Base-by-base conservation (phyloP, 2,797 vertebrate genomes). In the Mus caroli region DNA sequence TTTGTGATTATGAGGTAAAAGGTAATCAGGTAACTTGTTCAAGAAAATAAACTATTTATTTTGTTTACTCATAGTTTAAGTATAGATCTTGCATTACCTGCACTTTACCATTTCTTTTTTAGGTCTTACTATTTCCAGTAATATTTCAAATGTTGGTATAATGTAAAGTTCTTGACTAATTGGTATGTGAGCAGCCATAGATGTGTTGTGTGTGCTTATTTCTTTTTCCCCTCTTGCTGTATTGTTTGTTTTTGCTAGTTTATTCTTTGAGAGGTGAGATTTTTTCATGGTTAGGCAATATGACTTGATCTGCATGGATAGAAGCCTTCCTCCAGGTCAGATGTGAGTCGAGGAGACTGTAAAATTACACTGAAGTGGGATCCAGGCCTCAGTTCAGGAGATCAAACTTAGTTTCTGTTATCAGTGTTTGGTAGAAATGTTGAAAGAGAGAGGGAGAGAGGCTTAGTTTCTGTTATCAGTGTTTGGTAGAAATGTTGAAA, bases 11-110 rank as follows among this genome's bases (percentile, higher is more conserved):
- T 40, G 1, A 28, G 6, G 9, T 91, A 52, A 2, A 85, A 2
- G 34, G 14, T 0, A 88, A 64, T 62, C 14, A 40, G 54, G 11
- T 3, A 93, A 1, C 64, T 95, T 92, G 15, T 4, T 78, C 15
- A 90, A 73, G 9, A 64, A 90, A 13, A 92, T n/a, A 79, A 43
- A 88, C 78, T 87, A 54, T 89, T 90, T 67, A 71, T 54, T 22
- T 67, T 7, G 5, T 19, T 20, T 60, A 19, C 5, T 1, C 46
- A 91, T 54, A 91, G 4, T 34, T 52, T 1, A 84, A 8, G 79
- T 4, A 50, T 10, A 84, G 5, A 95, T 87, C 13, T 80, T 28
- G 56, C 58, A 34, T 15, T 85, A 62, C 10, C 77, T 92, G 28
- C 43, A 4, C 58, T 60, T 80, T 14, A 24, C 1, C 12, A 6